Evolutionary conservation across 2,797 vertebrate species (phyloP), one percentile per base, ranked within the genome.

Genomic region (Bradypodion pumilum): DNA sequence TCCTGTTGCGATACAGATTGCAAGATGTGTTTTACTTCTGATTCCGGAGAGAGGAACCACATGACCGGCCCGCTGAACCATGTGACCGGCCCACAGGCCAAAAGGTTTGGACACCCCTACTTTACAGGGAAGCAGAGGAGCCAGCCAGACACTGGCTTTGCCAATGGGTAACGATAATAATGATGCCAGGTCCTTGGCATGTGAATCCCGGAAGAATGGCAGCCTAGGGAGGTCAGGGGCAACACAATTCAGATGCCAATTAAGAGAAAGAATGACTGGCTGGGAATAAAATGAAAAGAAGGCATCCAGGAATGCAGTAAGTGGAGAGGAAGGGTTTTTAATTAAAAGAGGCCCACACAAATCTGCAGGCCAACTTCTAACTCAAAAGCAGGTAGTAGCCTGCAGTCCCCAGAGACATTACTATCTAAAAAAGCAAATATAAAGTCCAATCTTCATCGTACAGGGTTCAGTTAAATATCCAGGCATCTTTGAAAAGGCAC

Each of bases 91-190:
- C n/a, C n/a, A n/a, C n/a, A n/a, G n/a, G n/a, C n/a, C n/a, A n/a
- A n/a, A n/a, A n/a, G n/a, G n/a, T n/a, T n/a, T n/a, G n/a, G n/a
- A n/a, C n/a, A n/a, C n/a, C n/a, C n/a, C n/a, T n/a, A n/a, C n/a
- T n/a, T n/a, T n/a, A 16, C 56, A 85, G 74, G 59, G 74, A 59
- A 12, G 5, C 81, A 88, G 78, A 35, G 19, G 5, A 37, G 37
- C 27, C 7, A 42, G 19, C 56, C 49, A 32, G 63, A 13, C 88
- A 95, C 81, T 81, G 87, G 85, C 90, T 84, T 66, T 66, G 16
- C 73, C 89, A 1, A 78, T 88, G 82, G 91, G 91, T 86, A 89
- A 89, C 82, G 85, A 92, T 86, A 89, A 88, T 80, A 84, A 88
- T 92, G 89, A 87, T 90, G 84, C 90, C 90, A 88, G 83, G 84